These are phyloP conservation scores for Sinocyclocheilus maitianheensis DNA, from an alignment of 2,113 vertebrate species.

Conservation along the genomic window DNA sequence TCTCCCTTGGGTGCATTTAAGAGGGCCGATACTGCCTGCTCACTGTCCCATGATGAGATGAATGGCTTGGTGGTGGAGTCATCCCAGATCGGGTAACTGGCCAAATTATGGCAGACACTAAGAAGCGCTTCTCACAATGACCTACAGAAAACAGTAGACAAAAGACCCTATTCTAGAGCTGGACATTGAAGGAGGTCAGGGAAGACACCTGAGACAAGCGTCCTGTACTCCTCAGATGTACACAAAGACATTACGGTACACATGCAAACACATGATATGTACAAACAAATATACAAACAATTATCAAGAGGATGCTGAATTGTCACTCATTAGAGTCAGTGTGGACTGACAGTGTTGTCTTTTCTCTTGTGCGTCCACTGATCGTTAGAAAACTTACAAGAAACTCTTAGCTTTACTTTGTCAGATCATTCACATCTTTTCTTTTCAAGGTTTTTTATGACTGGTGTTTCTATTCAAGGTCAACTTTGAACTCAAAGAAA, in stretches of 20 bases:
- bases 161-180: slow-evolving; percentile 80
- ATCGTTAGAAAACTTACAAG: background rate
- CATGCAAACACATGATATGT: background rate
- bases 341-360: background rate
- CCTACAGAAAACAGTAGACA: slow-evolving; percentile 80
- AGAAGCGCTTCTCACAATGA: slow-evolving; percentile 85
- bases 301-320: background rate
- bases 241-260: slow-evolving; percentile 47
- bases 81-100: slow-evolving; percentile 82
- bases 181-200: slow-evolving; percentile 83
- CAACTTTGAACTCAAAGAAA: background rate
- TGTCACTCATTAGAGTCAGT: background rate
- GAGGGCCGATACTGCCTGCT: slow-evolving; percentile 70
- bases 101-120: slow-evolving; percentile 89
- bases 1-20: slow-evolving; percentile 76
- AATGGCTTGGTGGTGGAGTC: slow-evolving; percentile 73
- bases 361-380: background rate
- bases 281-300: background rate
- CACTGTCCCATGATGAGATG: slow-evolving; percentile 72
- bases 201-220: slow-evolving; percentile 78
- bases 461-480: slow-evolving; percentile 10
- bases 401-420: background rate
- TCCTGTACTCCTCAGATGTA: slow-evolving; percentile 49
- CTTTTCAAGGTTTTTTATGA: slow-evolving; percentile 38
- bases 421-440: background rate